phyloP scores from a whole-genome alignment of 1,140 invertebrate genomes.

The Drosophila lacertosa region DNA sequence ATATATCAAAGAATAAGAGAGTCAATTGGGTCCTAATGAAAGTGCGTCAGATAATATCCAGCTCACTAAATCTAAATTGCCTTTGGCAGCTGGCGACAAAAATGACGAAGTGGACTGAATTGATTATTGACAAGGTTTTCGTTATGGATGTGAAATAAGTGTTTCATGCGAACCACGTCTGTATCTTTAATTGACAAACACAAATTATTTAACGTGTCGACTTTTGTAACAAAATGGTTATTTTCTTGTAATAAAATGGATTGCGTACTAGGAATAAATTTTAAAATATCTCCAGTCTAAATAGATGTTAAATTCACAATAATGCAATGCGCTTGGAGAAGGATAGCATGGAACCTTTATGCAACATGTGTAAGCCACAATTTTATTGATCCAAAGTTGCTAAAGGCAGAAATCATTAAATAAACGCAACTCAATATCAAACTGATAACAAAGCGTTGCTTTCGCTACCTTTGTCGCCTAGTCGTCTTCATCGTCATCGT shows the following conservation, averaged over 20 bases:
- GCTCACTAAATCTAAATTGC: not conserved
- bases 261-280: too few species aligned
- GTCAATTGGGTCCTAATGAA: constrained; percentile 22
- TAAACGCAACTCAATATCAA: constrained; percentile 43
- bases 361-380: constrained; percentile 62
- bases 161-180: too few species aligned
- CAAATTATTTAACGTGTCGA: too few species aligned
- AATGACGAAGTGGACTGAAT: constrained; percentile 31
- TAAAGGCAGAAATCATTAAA: constrained; percentile 60
- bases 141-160: too few species aligned
- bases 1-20: constrained; percentile 11
- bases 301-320: too few species aligned
- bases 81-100: constrained; percentile 1
- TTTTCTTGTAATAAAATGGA: too few species aligned
- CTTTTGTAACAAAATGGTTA: too few species aligned
- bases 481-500: constrained; percentile 63
- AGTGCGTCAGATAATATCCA: not conserved
- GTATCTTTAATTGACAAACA: too few species aligned
- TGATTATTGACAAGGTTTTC: not conserved
- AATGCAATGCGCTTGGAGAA: not conserved
- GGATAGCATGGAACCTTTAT: constrained; percentile 1
- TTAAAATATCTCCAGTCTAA: too few species aligned
- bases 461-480: constrained; percentile 16
- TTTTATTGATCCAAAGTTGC: constrained; percentile 68
- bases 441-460: constrained; percentile 31